phyloP scores from a whole-genome alignment of 2,113 vertebrate genomes.

The Malaclemys terrapin region DNA sequence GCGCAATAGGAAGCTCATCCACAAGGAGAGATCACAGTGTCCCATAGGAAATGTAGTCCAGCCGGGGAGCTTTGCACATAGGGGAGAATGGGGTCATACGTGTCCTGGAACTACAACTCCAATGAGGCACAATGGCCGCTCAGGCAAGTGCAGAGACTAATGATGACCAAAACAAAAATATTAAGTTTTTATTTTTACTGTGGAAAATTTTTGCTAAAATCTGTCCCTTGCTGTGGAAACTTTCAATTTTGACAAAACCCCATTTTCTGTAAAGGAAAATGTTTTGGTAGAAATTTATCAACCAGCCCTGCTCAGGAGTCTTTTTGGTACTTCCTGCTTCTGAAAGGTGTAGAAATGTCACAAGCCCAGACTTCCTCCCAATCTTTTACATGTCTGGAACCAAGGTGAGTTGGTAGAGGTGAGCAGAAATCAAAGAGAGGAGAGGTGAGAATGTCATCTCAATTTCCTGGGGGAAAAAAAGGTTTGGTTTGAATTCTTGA shows the following conservation, averaged over 20 bases:
- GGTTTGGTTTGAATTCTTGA: neutral
- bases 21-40: neutral
- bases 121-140: neutral
- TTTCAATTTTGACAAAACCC: neutral
- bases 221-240: neutral
- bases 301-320: neutral
- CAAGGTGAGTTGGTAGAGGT: too few relatives aligned
- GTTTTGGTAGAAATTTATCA: neutral
- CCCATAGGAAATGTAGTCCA: neutral
- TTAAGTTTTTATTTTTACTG: neutral
- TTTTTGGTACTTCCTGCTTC: neutral
- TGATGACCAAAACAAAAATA: neutral
- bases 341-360: too few relatives aligned
- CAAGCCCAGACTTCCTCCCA: too few relatives aligned
- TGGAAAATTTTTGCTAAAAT: neutral
- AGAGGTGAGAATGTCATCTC: too few relatives aligned
- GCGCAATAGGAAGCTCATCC: neutral
- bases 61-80: neutral
- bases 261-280: neutral
- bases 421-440: too few relatives aligned
- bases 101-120: neutral
- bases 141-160: neutral
- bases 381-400: too few relatives aligned
- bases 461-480: too few relatives aligned
- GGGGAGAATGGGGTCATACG: neutral